These are phyloP conservation scores for Microcebus jonahi DNA, from an alignment of 2,113 vertebrate genomes.

Conservation along the genomic window DNA sequence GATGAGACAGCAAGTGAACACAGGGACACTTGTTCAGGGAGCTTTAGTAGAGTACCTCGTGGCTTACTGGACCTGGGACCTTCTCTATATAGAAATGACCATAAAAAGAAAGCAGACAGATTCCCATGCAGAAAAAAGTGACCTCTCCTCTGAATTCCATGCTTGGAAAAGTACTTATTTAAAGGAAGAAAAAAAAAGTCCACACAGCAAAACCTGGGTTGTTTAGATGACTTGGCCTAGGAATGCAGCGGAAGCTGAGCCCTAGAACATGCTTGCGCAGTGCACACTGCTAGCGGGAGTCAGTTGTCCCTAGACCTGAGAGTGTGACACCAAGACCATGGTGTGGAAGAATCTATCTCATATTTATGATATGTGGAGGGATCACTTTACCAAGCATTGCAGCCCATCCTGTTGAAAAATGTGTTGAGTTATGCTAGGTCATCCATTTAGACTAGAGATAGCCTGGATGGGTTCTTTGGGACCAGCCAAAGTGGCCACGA, in stretches of 20 bases:
- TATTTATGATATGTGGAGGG: background rate
- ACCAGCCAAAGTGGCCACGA: background rate
- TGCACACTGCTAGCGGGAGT: accelerated
- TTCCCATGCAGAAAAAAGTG: constrained; percentile 76
- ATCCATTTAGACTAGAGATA: background rate
- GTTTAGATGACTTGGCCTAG: background rate
- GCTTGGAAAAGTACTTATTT: constrained; percentile 77
- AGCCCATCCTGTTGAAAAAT: background rate
- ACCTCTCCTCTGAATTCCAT: constrained; percentile 80
- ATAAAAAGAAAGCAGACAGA: constrained; percentile 76
- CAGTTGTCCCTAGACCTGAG: background rate
- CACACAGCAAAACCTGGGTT: constrained; percentile 56
- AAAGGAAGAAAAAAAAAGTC: constrained; percentile 54
- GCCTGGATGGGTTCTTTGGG: background rate
- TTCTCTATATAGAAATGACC: constrained; percentile 76
- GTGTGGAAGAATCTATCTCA: background rate
- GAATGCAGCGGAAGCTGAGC: background rate
- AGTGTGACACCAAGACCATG: background rate
- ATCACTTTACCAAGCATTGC: background rate
- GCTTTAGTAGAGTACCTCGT: background rate
- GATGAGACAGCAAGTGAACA: constrained; percentile 59
- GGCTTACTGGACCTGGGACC: constrained; percentile 28
- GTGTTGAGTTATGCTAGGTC: background rate
- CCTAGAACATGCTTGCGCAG: background rate
- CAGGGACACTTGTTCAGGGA: background rate